phyloP scores from a whole-genome alignment of 2,113 vertebrate species.

The Heteronetta atricapilla region DNA sequence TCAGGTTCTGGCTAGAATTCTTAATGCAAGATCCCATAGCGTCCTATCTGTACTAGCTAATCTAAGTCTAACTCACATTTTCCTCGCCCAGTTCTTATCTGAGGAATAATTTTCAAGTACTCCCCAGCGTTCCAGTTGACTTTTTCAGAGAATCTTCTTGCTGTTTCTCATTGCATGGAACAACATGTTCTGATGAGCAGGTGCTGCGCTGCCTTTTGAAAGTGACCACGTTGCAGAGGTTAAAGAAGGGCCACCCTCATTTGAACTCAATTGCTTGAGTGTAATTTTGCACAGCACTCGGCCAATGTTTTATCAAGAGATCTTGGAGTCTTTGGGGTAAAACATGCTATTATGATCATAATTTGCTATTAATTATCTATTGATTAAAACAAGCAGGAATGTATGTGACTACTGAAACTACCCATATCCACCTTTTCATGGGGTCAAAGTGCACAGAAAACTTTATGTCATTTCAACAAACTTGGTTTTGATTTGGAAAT shows the following conservation, averaged over 20 bases:
- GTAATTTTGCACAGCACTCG: slow-evolving; percentile 32
- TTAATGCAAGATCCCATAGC: too few species aligned
- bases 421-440: neutral
- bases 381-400: slow-evolving; percentile 56
- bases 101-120: neutral
- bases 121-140: neutral
- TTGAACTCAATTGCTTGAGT: neutral
- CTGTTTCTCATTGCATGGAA: neutral
- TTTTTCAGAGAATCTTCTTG: neutral
- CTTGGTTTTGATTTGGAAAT: neutral
- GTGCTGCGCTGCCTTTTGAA: neutral
- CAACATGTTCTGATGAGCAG: neutral
- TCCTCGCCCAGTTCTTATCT: neutral
- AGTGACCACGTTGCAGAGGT: neutral
- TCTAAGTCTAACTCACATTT: neutral
- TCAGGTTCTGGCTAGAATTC: neutral
- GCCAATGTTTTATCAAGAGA: neutral
- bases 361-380: slow-evolving; percentile 55
- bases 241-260: neutral
- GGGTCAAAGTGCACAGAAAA: neutral
- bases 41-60: neutral
- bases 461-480: neutral
- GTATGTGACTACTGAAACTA: neutral
- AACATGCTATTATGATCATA: slow-evolving; percentile 34
- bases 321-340: slow-evolving; percentile 17